These are phyloP conservation scores for Aphodius granarius DNA, from an alignment of 2,888 invertebrate genomes.

Conservation along the genomic window DNA sequence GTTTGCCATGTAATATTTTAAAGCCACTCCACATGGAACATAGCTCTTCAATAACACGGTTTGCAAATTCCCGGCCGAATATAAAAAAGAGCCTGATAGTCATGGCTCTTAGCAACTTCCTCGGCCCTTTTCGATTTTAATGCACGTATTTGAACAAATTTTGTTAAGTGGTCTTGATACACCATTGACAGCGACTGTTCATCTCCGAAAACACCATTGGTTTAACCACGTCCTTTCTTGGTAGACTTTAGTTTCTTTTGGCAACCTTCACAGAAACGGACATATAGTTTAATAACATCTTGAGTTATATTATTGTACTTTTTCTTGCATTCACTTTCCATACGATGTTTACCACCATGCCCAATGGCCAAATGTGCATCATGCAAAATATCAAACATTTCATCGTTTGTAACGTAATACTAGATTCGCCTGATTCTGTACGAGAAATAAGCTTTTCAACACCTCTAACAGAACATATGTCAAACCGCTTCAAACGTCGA, in stretches of 20 bases:
- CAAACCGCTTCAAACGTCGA: constrained; percentile 28
- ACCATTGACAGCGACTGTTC: constrained; percentile 31
- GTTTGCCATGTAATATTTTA: constrained; percentile 48
- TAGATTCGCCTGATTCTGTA: constrained; percentile 13
- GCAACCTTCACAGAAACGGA: constrained; percentile 25
- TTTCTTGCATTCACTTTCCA: constrained; percentile 17
- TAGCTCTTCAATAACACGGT: constrained; percentile 38
- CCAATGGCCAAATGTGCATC: constrained; percentile 25
- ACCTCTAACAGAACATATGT: constrained; percentile 24
- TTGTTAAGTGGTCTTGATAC: constrained; percentile 29
- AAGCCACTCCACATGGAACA: constrained; percentile 40
- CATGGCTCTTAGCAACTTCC: constrained; percentile 5
- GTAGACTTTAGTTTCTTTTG: constrained; percentile 31
- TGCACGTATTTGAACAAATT: constrained; percentile 17
- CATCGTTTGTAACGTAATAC: constrained; percentile 23
- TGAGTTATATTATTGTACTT: constrained; percentile 23
- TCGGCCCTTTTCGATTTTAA: constrained; percentile 13
- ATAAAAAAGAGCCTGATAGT: constrained; percentile 12
- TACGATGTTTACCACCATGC: constrained; percentile 25
- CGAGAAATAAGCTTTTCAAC: constrained; percentile 24
- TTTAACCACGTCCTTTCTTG: constrained; percentile 40
- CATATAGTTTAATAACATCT: constrained; percentile 25
- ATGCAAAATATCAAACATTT: constrained; percentile 30
- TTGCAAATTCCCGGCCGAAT: constrained; percentile 43
- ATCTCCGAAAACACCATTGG: constrained; percentile 30